Conservation (phyloP, 2,888 invertebrate genomes). For the Copidosoma aretas region DNA sequence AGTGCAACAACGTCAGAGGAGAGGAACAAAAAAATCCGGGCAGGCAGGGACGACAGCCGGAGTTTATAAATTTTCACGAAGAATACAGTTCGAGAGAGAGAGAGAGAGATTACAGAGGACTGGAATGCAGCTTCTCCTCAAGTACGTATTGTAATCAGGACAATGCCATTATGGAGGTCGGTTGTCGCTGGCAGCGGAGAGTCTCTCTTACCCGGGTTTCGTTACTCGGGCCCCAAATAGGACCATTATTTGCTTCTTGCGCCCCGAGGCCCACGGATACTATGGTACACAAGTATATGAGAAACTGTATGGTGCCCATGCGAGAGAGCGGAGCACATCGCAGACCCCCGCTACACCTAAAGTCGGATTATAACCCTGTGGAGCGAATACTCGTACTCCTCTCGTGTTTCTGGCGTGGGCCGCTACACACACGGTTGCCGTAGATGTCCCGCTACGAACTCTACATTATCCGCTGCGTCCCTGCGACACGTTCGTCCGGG, state of each 20-base stretch:
- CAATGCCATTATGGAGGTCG: conserved; percentile 51
- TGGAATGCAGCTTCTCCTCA: conserved; percentile 47
- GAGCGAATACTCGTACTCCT: conserved; percentile 38
- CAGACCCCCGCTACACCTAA: conserved; percentile 43
- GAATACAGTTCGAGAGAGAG: not conserved
- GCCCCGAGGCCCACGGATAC: conserved; percentile 40
- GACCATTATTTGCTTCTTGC: conserved; percentile 53
- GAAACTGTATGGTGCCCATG: conserved; percentile 29
- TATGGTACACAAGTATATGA: conserved; percentile 18
- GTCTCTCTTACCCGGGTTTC: conserved; percentile 38
- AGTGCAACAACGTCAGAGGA: no score
- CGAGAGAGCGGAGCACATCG: conserved; percentile 1
- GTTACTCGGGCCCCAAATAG: conserved; percentile 50
- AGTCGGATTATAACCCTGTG: conserved; percentile 54
- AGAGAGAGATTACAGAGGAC: conserved; percentile 43
- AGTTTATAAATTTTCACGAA: not conserved
- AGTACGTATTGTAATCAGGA: conserved; percentile 49
- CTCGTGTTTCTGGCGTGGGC: no score
- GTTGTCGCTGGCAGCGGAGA: conserved; percentile 41
- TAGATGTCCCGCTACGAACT: conserved; percentile 19
- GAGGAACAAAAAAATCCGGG: no score
- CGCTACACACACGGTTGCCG: conserved; percentile 33
- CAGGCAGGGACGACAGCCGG: no score
- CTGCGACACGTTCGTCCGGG: no score
- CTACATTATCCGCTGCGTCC: no score